phyloP scores from a whole-genome alignment of 2,888 invertebrate genomes.

The Heliconius charithonia region DNA sequence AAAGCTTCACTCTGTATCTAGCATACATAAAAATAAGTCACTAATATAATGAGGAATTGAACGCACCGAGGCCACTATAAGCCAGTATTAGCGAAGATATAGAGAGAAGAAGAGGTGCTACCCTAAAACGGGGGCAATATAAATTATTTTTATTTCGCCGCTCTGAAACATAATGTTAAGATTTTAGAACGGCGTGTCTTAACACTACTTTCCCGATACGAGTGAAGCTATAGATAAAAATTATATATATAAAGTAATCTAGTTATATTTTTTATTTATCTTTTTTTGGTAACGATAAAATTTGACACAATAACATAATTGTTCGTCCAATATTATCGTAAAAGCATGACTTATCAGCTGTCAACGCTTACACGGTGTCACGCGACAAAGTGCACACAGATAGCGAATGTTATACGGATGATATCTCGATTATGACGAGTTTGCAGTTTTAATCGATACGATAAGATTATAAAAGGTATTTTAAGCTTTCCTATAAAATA shows the following conservation, averaged over 20 bases:
- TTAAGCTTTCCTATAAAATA: too few relatives aligned
- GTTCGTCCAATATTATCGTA: background rate
- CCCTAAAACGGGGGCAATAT: background rate
- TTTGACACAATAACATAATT: constrained; percentile 9
- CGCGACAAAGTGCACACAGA: background rate
- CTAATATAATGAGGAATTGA: background rate
- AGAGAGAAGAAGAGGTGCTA: background rate
- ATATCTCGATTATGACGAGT: constrained; percentile 3
- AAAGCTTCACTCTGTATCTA: too few relatives aligned
- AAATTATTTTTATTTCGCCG: background rate
- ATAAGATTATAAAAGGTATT: background rate
- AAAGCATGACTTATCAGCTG: background rate
- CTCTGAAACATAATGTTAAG: background rate
- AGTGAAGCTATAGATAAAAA: background rate
- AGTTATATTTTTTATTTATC: background rate
- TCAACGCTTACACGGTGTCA: background rate
- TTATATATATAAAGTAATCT: background rate
- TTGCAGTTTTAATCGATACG: background rate
- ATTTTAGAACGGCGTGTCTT: background rate
- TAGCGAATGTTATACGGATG: background rate
- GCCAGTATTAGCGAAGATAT: background rate
- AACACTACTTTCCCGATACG: background rate
- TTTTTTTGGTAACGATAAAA: background rate
- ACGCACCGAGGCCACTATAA: background rate
- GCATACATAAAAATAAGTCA: background rate